Evolutionary conservation across 2,888 invertebrate species (phyloP), one percentile per base, ranked within the genome.

Genomic region (Marasmarcha lunaedactyla): DNA sequence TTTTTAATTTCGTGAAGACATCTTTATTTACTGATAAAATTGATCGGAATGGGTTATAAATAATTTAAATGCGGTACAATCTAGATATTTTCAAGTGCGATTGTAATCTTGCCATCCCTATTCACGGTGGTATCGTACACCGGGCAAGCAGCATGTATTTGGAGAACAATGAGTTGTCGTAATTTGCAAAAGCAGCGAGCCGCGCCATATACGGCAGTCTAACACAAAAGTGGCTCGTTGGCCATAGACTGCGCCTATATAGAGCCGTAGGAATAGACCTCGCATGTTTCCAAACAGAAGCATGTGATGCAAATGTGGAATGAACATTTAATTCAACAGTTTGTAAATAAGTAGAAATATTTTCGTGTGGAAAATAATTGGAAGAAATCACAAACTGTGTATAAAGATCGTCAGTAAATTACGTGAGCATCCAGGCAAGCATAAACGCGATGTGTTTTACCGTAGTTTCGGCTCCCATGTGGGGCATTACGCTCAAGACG

Each of bases 401-500:
- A n/a, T 49, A 51, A 49, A 52, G 54, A 57, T 56, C 50, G 49
- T 49, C 48, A 47, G 50, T 60, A 61, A 63, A 65, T 60, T 63
- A 68, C 55, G 47, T 50, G 49, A 36, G 43, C 46, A 42, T 56
- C 55, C 49, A 45, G 50, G 55, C 45, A 48, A 55, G 49, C 60
- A 62, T 58, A 54, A 53, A 51, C 54, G 54, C 56, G 54, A 56
- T 54, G 59, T 53, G 59, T 56, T 53, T 14, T 34, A 34, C 34
- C 52, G 56, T 49, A 57, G 59, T 63, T 59, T 52, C 43, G 51
- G 54, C 50, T 62, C 67, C 76, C 79, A 67, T 60, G 77, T 62
- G 78, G 70, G 66, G 63, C 76, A 76, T 78, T 77, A 76, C 69
- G 65, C 56, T 58, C 65, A 69, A 77, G 74, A 77, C 71, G 74